Conservation (phyloP, 2,888 invertebrate genomes). For the Sarcophaga subvicina region DNA sequence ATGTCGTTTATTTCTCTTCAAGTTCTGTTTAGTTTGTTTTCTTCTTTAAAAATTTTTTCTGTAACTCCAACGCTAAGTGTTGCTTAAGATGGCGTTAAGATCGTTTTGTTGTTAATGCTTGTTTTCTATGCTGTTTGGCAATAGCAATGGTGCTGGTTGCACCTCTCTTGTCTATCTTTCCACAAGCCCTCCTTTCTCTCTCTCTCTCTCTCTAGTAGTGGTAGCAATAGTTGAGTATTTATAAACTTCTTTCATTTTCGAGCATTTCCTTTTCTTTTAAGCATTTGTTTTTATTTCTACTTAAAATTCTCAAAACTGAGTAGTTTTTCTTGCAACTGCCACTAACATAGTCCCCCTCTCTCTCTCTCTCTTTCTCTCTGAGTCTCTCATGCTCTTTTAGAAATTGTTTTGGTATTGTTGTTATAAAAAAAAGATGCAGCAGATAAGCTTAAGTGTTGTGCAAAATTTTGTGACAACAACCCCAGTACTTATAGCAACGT, state of each 20-base stretch:
- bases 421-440: constrained; percentile 36
- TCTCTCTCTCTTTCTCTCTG: neutral
- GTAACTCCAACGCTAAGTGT: constrained; percentile 64
- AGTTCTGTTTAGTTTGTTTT: neutral
- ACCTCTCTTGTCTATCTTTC: neutral
- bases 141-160: neutral
- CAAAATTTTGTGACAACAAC: constrained; percentile 69
- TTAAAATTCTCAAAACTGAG: neutral
- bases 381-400: neutral
- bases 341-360: neutral
- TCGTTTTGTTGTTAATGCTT: constrained; percentile 68
- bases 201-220: neutral
- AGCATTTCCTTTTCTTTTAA: constrained; percentile 1
- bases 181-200: neutral
- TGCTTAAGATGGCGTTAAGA: constrained; percentile 69
- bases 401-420: constrained; percentile 46
- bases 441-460: constrained; percentile 64
- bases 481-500: constrained; percentile 63
- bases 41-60: constrained; percentile 19
- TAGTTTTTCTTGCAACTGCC: neutral
- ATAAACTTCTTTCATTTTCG: constrained; percentile 1
- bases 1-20: constrained; percentile 19
- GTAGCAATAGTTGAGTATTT: neutral
- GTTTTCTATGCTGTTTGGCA: constrained; percentile 19
- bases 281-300: neutral